Evolutionary conservation across 2,888 invertebrate species (phyloP), one percentile per base, ranked within the genome.

Genomic region (Tachystola acroxantha): DNA sequence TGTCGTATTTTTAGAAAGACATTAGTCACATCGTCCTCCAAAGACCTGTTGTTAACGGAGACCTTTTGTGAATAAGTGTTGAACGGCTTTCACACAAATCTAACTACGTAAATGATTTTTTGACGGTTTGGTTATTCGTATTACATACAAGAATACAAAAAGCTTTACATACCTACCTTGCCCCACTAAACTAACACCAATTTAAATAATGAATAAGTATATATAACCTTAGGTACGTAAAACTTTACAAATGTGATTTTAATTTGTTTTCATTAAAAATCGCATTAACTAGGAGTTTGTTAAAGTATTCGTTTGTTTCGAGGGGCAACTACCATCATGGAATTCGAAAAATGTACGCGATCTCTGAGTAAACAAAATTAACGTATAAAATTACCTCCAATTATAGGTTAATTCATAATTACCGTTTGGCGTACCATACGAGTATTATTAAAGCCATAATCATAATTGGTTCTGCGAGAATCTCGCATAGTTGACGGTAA

Each of bases 361-460:
- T 36, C 41, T 45, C 16, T 41, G 45, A 45, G 50, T 45, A 53
- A 53, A 43, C 35, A 56, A 49, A 51, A 55, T 56, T 54, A n/a
- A 24, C 24, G 46, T 50, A 50, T 35, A 53, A 57, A 67, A 68
- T 67, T 58, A 64, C 53, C 45, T 52, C 43, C 64, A 75, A 70
- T 74, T 71, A 70, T 54, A 57, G 47, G 58, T 61, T 63, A 69
- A 70, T 68, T 65, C 63, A 62, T 70, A 75, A 74, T 73, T 67
- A 70, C 63, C 48, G 48, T 54, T 53, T 51, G 60, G 48, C 43
- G 50, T 56, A 57, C 43, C 44, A 48, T 46, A 52, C 48, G 46
- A 47, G 52, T 45, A 48, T 55, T 51, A 64, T 59, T 57, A 58
- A 51, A 62, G 59, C 57, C 50, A 57, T 61, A 63, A 62, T 71